Percentiles rank a stretch among this genome's conserved stretches.
Evolutionary conservation across 1,140 invertebrate genomes (phyloP).

Genomic region (Tribolium castaneum): DNA sequence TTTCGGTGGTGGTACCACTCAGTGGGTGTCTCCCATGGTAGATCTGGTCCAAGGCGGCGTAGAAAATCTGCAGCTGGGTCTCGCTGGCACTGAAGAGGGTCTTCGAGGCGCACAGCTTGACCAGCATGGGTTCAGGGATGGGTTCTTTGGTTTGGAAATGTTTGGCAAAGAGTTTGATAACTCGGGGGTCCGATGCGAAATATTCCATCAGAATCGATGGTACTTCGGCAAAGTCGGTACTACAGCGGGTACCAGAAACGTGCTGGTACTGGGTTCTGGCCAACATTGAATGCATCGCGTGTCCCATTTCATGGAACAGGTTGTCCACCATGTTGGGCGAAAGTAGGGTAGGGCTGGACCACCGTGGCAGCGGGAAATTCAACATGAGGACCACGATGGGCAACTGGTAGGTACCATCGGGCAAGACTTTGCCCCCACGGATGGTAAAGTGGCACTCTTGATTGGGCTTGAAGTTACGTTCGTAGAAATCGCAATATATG

Average conservation of each 20-base stretch:
- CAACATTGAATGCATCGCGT: constrained; percentile 99
- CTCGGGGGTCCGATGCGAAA: constrained; percentile 90
- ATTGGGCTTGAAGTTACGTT: constrained; percentile 88
- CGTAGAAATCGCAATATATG: constrained; percentile 98
- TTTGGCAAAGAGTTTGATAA: constrained; percentile 87
- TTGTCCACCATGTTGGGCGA: constrained; percentile 91
- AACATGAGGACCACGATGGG: constrained; percentile 96
- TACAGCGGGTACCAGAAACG: constrained; percentile 95
- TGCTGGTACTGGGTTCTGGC: constrained; percentile 96
- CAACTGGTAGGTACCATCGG: constrained; percentile 87
- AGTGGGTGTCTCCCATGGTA: constrained; percentile 80
- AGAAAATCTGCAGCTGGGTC: constrained; percentile 91
- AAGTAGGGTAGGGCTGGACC: constrained; percentile 83
- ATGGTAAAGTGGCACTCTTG: constrained; percentile 99
- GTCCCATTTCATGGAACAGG: constrained; percentile 99
- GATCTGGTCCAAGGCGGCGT: constrained; percentile 88
- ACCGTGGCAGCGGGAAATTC: constrained; percentile 81
- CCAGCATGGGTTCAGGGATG: constrained; percentile 80
- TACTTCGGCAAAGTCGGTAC: constrained; percentile 98
- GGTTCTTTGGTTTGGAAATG: constrained; percentile 91
- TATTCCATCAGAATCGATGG: constrained; percentile 99
- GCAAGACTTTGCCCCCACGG: constrained; percentile 84
- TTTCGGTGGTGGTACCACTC: constrained; percentile 76
- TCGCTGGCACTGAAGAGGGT: constrained; percentile 90
- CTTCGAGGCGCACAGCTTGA: constrained; percentile 85